These are phyloP conservation scores for Trachymyrmex cornetzi DNA, from an alignment of 1,140 invertebrate species.

Conservation along the genomic window DNA sequence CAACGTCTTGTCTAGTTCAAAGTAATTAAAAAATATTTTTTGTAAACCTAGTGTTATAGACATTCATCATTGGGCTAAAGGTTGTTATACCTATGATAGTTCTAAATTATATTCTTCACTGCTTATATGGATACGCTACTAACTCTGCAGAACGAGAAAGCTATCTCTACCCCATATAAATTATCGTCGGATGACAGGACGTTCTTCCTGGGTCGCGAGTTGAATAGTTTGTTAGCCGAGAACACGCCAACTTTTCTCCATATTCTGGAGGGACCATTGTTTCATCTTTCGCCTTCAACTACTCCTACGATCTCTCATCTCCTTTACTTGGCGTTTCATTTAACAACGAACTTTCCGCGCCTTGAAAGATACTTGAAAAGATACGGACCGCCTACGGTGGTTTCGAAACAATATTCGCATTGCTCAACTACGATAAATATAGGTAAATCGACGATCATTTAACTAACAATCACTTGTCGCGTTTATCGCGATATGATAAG, in stretches of 20 bases:
- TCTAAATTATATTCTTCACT: too few species aligned
- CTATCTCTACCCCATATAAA: not conserved
- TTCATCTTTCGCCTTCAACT: slow-evolving; percentile 36
- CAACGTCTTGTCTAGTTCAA: too few species aligned
- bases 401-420: slow-evolving; percentile 23
- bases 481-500: not conserved
- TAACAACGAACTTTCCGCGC: not conserved
- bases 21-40: too few species aligned
- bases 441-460: not conserved
- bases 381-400: not conserved
- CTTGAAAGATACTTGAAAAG: slow-evolving; percentile 24
- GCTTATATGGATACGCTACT: not conserved
- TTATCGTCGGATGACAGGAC: slow-evolving; percentile 11
- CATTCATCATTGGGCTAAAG: too few species aligned
- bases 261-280: slow-evolving; percentile 14
- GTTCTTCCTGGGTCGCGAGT: slow-evolving; percentile 15
- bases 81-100: too few species aligned
- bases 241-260: slow-evolving; percentile 41
- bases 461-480: not conserved
- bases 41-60: too few species aligned
- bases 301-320: not conserved
- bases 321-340: not conserved
- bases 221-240: slow-evolving; percentile 76
- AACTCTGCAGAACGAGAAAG: not conserved
- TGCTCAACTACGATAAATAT: not conserved